phyloP scores from a whole-genome alignment of 2,888 invertebrate species.

The Lutraria lutraria region DNA sequence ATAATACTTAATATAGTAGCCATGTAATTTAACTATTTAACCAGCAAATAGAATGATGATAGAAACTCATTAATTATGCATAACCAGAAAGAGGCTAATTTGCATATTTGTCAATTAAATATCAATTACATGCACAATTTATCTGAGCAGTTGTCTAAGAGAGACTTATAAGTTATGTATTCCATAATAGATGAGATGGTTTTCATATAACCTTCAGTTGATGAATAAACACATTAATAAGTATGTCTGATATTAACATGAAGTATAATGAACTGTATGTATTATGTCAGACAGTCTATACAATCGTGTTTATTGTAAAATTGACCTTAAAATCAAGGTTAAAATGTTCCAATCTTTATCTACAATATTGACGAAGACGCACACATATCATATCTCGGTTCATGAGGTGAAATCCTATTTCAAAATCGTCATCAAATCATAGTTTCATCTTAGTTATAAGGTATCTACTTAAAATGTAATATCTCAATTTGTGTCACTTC shows the following conservation, averaged over 20 bases:
- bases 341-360: no score
- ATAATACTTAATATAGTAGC: neutral
- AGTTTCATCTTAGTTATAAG: no score
- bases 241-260: neutral
- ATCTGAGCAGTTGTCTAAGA: neutral
- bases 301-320: neutral
- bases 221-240: neutral
- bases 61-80: conserved; percentile 16
- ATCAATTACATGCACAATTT: conserved; percentile 9
- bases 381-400: neutral
- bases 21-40: neutral
- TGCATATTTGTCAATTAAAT: conserved; percentile 23
- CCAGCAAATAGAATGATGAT: neutral
- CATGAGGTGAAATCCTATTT: neutral
- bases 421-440: neutral
- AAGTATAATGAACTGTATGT: neutral
- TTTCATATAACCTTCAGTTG: neutral
- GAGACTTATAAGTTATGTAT: neutral
- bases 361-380: neutral
- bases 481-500: no score
- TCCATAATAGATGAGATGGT: neutral
- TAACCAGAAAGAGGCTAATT: conserved; percentile 7
- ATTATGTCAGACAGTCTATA: neutral
- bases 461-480: no score
- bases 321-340: neutral